These are phyloP conservation scores for Macroteleia sp. DNA, from an alignment of 2,888 invertebrate species.

Conservation along the genomic window DNA sequence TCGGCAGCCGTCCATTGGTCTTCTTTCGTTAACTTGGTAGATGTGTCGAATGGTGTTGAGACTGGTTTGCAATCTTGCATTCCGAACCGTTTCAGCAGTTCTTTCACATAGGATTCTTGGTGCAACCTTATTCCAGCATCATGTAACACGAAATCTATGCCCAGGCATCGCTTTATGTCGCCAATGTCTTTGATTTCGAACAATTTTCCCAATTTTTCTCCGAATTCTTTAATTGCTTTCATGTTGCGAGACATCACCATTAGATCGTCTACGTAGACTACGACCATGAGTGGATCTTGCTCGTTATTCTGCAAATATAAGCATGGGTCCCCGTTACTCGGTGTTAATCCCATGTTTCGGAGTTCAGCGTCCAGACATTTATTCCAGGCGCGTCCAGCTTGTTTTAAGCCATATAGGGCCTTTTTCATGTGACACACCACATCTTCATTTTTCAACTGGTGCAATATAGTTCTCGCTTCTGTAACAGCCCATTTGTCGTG, in stretches of 20 bases:
- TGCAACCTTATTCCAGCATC: not conserved
- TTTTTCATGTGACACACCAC: no score
- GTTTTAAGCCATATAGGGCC: no score
- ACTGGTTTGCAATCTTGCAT: not conserved
- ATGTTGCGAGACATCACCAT: not conserved
- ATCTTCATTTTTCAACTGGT: no score
- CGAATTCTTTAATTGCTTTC: not conserved
- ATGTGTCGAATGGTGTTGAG: not conserved
- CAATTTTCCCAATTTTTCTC: not conserved
- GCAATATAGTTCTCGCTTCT: no score
- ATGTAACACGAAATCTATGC: not conserved
- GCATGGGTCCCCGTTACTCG: constrained; percentile 27
- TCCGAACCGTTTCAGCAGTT: not conserved
- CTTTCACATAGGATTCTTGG: not conserved
- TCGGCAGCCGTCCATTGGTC: not conserved
- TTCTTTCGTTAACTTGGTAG: not conserved
- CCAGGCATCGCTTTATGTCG: not conserved
- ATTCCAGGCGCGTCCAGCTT: constrained; percentile 30
- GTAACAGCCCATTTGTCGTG: no score
- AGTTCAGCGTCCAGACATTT: constrained; percentile 3
- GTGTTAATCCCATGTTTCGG: not conserved
- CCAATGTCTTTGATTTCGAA: not conserved
- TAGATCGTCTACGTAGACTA: not conserved
- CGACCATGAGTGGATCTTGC: not conserved
- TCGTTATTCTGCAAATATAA: constrained; percentile 3